phyloP scores from a whole-genome alignment of 2,797 vertebrate genomes.

The Prionace glauca region DNA sequence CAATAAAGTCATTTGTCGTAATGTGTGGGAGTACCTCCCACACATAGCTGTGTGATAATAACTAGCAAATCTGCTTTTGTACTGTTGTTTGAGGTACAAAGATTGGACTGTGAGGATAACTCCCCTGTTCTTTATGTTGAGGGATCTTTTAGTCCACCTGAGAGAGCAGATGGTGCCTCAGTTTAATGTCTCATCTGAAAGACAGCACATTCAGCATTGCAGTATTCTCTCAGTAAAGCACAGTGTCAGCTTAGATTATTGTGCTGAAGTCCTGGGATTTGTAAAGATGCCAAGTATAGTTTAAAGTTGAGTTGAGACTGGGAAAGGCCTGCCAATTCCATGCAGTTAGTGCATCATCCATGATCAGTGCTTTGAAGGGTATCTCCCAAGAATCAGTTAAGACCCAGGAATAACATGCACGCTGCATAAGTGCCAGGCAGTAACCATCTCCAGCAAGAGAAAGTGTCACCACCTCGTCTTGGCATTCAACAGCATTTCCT shows the following conservation, averaged over 20 bases:
- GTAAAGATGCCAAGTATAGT: background rate
- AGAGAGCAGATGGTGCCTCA: background rate
- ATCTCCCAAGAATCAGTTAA: background rate
- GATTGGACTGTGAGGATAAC: background rate
- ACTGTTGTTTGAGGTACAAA: background rate
- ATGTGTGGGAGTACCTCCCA: background rate
- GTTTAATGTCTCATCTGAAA: background rate
- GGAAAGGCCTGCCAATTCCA: background rate
- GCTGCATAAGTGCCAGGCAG: no score
- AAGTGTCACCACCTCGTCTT: background rate
- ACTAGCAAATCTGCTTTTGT: background rate
- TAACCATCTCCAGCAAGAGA: background rate
- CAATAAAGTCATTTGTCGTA: background rate
- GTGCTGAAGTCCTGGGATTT: background rate
- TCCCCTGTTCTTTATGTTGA: background rate
- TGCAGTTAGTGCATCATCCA: background rate
- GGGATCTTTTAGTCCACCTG: background rate
- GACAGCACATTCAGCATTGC: background rate
- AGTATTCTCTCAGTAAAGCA: background rate
- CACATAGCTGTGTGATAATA: background rate
- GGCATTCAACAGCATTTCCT: background rate
- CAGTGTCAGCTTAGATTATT: no score
- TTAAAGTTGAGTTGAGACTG: background rate
- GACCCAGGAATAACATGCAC: background rate
- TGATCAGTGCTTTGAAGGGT: background rate